Base-by-base conservation (phyloP, 2,113 vertebrate genomes). In the Dolichallabes microphthalmus region DNA sequence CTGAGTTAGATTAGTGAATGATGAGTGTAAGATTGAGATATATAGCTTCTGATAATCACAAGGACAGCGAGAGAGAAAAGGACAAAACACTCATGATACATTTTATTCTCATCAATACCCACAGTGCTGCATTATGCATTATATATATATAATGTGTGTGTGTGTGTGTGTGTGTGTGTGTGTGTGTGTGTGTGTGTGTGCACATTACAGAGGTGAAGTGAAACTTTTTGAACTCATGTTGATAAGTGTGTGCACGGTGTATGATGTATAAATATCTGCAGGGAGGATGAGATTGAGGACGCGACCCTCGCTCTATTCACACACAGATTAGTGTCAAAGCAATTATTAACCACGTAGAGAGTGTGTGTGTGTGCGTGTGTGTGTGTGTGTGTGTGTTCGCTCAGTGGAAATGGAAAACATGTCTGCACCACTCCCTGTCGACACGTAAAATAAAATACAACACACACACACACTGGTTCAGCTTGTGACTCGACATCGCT, bases 391-490 rank as follows among this genome's bases (percentile, higher is more conserved):
- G 63, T 76, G n/a, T 57, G 13, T 73, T 30, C 17, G 2, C 27
- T 13, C 63, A 55, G 80, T 53, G 63, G 50, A 82, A 82, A 82
- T 82, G 50, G 50, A 55, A 68, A 82, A 69, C 80, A 68, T 82
- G 61, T 82, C 80, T 15, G 68, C 63, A 66, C 80, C n/a, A 52
- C 61, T 19, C 55, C 80, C 80, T 27, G 22, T n/a, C 19, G 3
- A 35, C 58, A 68, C 27, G 9, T 35, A 19, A 19, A 68, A 68
- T 32, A 32, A 19, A 63, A 50, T 45, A 45, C 25, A 50, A 14
- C 60, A 39, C 25, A 63, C 57, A 63, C 45, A 8, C 45, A 73
- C 10, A 19, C 35, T 45, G 20, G 69, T 45, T 6, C 11, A 19
- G 35, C 10, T 73, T 73, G 35, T 32, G 14, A 57, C 55, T 17